Percentiles rank a stretch among this genome's conserved stretches.
phyloP scores from a whole-genome alignment of 2,113 vertebrate species.

The Phalacrocorax carbo region DNA sequence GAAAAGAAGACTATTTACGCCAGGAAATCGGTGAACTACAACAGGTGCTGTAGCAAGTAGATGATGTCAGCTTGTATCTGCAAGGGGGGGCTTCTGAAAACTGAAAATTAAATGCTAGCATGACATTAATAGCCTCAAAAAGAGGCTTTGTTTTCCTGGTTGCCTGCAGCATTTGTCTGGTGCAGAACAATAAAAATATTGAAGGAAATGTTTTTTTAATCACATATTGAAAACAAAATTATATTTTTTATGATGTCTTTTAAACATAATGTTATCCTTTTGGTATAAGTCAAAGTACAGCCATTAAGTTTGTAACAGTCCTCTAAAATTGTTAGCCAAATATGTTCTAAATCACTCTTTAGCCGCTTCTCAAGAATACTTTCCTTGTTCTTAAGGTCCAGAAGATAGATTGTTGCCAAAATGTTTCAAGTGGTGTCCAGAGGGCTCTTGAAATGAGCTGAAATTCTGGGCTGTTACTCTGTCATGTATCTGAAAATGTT shows the following conservation, averaged over 20 bases:
- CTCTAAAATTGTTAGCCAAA: not conserved
- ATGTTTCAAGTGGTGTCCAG: not conserved
- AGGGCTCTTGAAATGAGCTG: not conserved
- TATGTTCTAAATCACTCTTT: not conserved
- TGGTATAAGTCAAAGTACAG: not conserved
- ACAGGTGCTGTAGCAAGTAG: slow-evolving; percentile 77
- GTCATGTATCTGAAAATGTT: not conserved
- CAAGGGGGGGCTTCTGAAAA: not conserved
- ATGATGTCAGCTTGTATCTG: not conserved
- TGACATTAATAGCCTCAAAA: not conserved
- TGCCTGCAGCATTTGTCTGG: not conserved
- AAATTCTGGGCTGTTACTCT: not conserved
- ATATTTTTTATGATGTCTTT: not conserved
- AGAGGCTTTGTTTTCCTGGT: not conserved
- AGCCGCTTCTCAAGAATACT: not conserved
- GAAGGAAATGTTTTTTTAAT: not conserved
- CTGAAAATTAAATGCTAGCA: not conserved
- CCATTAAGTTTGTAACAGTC: not conserved
- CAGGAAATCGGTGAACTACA: slow-evolving; percentile 94
- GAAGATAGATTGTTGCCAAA: not conserved
- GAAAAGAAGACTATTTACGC: slow-evolving; percentile 95
- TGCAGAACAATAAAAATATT: not conserved
- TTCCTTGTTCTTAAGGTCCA: not conserved
- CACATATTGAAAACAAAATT: not conserved
- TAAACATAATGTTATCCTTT: not conserved